Evolutionary conservation across 2,888 invertebrate species (phyloP), one percentile per base, ranked within the genome.

Genomic region (Chalcis sispes): DNA sequence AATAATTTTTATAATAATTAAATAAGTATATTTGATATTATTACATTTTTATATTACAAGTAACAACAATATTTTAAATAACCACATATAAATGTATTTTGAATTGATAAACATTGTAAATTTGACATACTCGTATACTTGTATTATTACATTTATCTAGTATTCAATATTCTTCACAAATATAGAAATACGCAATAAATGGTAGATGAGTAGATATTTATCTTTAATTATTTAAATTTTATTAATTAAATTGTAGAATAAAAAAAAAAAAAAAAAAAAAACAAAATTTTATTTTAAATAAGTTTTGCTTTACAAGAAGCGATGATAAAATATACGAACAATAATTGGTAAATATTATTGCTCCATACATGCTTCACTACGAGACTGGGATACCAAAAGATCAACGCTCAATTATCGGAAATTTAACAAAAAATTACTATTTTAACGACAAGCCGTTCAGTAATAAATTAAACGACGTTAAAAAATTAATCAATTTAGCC

Each of bases 311-410:
- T 48, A 29, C 64, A 72, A n/a, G 65, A 72, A 46, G 36, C 20
- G 15, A 32, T 50, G 56, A 48, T 72, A 25, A 36, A 10, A 1
- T 42, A 58, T 20, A 58, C 58, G 1, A 36, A 72, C 10, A 27
- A 58, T 23, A 32, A 72, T 36, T 72, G 72, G 72, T 58, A 65
- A 48, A 36, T n/a, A n/a, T n/a, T 4, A 4, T 65, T 32, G 72
- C 65, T 15, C 58, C 64, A 13, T 58, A 36, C 5, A 59, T 92
- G 77, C 91, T 93, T 59, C 92, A 92, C 82, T 93, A 90, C 85
- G 91, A 92, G 79, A 90, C 91, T 81, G 91, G 92, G 0, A 81
- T 92, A 4, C 91, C 91, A 0, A 79, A 89, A 1, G 81, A 86
- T 23, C 87, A 89, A 50, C 89, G 90, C 0, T 78, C 86, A 0